These are phyloP conservation scores for Plecotus auritus DNA, from an alignment of 2,113 vertebrate genomes.

Conservation along the genomic window DNA sequence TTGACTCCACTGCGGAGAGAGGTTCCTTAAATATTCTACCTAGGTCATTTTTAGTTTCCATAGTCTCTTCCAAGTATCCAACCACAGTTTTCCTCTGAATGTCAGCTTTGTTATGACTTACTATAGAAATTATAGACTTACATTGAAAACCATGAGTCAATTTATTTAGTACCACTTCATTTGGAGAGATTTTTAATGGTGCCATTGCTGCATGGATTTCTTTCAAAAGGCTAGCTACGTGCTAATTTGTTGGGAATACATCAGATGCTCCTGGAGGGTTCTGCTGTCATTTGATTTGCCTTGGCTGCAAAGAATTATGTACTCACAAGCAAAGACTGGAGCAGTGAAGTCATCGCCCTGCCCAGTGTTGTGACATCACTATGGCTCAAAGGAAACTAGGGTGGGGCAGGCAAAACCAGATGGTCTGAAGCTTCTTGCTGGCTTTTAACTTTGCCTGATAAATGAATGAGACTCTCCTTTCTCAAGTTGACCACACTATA, in stretches of 20 bases:
- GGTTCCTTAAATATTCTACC: background rate
- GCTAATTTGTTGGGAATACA: background rate
- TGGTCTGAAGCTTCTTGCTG: slow-evolving; percentile 50
- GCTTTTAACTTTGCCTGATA: slow-evolving; percentile 49
- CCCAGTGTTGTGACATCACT: slow-evolving; percentile 76
- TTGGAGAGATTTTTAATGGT: slow-evolving; percentile 14
- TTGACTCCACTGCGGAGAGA: background rate
- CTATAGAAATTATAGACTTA: background rate
- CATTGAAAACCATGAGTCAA: background rate
- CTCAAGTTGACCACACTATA: slow-evolving; percentile 46
- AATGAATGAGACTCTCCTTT: slow-evolving; percentile 56
- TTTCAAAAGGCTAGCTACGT: slow-evolving; percentile 18
- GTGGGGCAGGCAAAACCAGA: slow-evolving; percentile 77
- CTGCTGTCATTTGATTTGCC: slow-evolving; percentile 50
- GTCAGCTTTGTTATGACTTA: background rate
- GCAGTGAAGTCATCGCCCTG: slow-evolving; percentile 64
- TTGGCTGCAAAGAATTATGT: slow-evolving; percentile 36
- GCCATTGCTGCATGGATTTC: slow-evolving; percentile 24
- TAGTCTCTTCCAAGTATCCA: background rate
- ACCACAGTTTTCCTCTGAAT: background rate
- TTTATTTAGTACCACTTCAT: background rate
- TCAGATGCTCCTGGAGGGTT: background rate
- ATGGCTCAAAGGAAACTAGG: slow-evolving; percentile 76
- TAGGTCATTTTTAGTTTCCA: background rate
- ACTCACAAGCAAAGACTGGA: slow-evolving; percentile 46